Percentiles rank a stretch among this genome's conserved stretches.
Evolutionary conservation across 2,113 vertebrate genomes (phyloP).

Genomic region (Zootoca vivipara): DNA sequence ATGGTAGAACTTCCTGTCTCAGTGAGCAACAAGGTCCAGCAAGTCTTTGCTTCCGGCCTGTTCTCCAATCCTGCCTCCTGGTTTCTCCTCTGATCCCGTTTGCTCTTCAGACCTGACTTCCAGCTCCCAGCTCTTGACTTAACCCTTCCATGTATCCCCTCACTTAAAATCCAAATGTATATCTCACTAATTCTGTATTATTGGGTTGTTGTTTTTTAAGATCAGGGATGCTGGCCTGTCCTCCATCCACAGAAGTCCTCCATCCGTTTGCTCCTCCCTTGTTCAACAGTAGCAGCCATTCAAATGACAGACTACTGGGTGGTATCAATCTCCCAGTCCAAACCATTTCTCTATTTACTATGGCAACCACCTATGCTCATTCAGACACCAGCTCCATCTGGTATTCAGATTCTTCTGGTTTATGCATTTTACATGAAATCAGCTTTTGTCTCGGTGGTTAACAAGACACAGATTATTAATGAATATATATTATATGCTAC

Average conservation of each 20-base stretch:
- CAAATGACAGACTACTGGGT: not conserved
- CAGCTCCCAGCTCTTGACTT: no score
- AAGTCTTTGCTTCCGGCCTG: no score
- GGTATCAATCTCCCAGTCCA: not conserved
- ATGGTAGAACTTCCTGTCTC: no score
- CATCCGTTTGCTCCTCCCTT: not conserved
- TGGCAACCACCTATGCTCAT: not conserved
- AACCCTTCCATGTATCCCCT: no score
- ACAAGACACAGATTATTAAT: not conserved
- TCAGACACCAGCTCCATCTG: not conserved
- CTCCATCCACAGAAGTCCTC: not conserved
- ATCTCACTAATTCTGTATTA: no score
- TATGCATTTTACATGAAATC: not conserved
- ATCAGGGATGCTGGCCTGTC: not conserved
- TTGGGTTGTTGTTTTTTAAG: not conserved
- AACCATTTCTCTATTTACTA: not conserved
- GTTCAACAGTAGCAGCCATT: not conserved
- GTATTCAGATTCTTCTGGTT: not conserved
- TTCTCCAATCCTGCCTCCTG: no score
- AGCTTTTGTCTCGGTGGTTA: not conserved
- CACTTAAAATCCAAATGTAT: no score
- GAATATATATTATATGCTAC: not conserved
- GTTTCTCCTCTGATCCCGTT: no score
- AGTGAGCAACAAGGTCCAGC: no score
- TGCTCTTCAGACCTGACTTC: no score